These are phyloP conservation scores for Syrrhaptes paradoxus DNA, from an alignment of 2,113 vertebrate species.

Conservation along the genomic window DNA sequence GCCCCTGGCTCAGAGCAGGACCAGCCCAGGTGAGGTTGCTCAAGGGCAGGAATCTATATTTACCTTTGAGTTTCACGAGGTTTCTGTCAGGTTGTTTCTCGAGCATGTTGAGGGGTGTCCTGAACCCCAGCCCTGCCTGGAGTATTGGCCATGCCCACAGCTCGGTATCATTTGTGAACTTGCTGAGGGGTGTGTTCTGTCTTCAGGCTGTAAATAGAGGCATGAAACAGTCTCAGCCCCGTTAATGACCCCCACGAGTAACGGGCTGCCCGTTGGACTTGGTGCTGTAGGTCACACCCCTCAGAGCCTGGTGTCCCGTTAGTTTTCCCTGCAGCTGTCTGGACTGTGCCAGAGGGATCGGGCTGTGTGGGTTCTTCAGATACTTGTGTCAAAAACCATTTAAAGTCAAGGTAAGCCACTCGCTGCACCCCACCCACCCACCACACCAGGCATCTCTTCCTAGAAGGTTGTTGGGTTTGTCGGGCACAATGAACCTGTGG, in stretches of 20 bases:
- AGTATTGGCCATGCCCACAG: neutral
- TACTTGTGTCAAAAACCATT: neutral
- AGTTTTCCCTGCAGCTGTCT: accelerated
- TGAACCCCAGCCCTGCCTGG: neutral
- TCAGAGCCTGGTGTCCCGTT: neutral
- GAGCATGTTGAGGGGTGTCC: neutral
- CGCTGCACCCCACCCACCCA: no score
- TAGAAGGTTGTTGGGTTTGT: neutral
- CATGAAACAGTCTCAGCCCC: neutral
- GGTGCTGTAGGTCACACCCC: neutral
- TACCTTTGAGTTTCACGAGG: neutral
- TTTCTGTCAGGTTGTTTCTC: neutral
- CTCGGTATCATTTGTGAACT: neutral
- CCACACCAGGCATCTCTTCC: neutral
- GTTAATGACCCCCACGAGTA: neutral
- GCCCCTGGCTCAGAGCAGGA: neutral
- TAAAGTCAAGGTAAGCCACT: neutral
- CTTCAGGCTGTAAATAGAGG: neutral
- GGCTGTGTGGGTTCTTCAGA: neutral
- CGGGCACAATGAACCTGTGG: neutral
- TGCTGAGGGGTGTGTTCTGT: neutral
- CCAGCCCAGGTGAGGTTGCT: neutral
- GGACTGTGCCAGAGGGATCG: neutral
- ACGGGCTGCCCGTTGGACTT: neutral
- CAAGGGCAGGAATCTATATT: neutral